These are phyloP conservation scores for Heliconius nattereri DNA, from an alignment of 1,140 invertebrate species.

Conservation along the genomic window DNA sequence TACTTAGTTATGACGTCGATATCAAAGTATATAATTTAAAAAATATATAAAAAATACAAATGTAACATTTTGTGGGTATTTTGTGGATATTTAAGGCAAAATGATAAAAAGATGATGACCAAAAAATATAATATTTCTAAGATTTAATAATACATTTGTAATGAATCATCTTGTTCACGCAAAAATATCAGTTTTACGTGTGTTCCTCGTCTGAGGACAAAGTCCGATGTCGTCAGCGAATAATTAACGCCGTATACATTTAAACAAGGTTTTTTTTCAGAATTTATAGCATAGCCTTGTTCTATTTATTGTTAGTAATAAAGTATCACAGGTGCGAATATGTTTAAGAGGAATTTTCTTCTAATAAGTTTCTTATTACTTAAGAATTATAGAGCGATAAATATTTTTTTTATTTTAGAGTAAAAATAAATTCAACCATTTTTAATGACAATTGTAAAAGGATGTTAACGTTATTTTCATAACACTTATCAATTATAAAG, in stretches of 20 bases:
- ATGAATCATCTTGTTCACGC: slow-evolving; percentile 7
- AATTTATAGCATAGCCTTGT: slow-evolving; percentile 6
- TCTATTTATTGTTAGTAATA: background rate
- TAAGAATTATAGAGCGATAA: background rate
- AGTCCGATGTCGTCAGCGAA: slow-evolving; percentile 17
- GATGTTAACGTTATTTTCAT: too few relatives aligned
- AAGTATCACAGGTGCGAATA: background rate
- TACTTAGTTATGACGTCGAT: background rate
- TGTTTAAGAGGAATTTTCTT: background rate
- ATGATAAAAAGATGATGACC: background rate
- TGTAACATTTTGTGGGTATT: too few relatives aligned
- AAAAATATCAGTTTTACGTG: slow-evolving; percentile 13
- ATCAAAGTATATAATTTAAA: too few relatives aligned
- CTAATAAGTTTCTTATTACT: too few relatives aligned
- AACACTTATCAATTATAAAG: too few relatives aligned
- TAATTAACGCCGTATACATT: slow-evolving; percentile 13
- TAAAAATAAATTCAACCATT: too few relatives aligned
- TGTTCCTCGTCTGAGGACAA: slow-evolving; percentile 16
- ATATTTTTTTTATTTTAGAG: too few relatives aligned
- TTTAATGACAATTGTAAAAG: too few relatives aligned
- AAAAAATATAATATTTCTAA: background rate
- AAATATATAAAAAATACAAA: too few relatives aligned
- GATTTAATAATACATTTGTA: background rate
- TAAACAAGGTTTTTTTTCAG: slow-evolving; percentile 1
- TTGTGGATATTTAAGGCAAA: background rate